These are phyloP conservation scores for Danaus melanippus DNA, from an alignment of 1,140 invertebrate genomes.

Conservation along the genomic window DNA sequence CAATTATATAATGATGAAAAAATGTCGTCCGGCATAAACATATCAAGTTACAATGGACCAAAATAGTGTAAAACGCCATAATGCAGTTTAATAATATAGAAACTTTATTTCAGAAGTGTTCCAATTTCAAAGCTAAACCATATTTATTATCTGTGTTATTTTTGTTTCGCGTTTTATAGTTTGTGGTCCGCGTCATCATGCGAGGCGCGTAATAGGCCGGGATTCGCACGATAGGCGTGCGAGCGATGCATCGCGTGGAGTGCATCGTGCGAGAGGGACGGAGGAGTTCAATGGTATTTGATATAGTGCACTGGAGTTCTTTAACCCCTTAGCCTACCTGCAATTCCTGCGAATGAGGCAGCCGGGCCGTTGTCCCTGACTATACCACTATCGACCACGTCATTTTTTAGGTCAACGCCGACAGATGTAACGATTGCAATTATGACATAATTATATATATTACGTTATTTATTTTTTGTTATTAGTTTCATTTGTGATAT, in stretches of 20 bases:
- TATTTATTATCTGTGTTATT: slow-evolving; percentile 3
- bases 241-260: slow-evolving; percentile 42
- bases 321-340: slow-evolving; percentile 73
- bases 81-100: too few relatives aligned
- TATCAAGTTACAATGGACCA: too few relatives aligned
- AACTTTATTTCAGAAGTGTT: too few relatives aligned
- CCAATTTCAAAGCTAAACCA: too few relatives aligned
- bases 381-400: slow-evolving; percentile 60
- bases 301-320: slow-evolving; percentile 73
- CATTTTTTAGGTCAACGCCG: slow-evolving; percentile 64
- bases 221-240: slow-evolving; percentile 63
- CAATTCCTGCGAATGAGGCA: slow-evolving; percentile 68
- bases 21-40: too few relatives aligned
- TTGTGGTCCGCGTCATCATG: slow-evolving; percentile 55
- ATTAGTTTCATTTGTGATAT: too few relatives aligned
- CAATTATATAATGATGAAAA: too few relatives aligned
- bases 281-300: slow-evolving; percentile 71
- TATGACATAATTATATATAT: slow-evolving; percentile 15
- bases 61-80: too few relatives aligned
- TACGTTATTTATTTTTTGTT: not conserved
- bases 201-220: slow-evolving; percentile 63
- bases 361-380: slow-evolving; percentile 66
- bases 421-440: slow-evolving; percentile 42
- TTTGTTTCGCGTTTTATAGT: slow-evolving; percentile 6
- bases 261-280: slow-evolving; percentile 52